Evolutionary conservation across 2,113 vertebrate genomes (phyloP), one percentile per base, ranked within the genome.

Genomic region (Euleptes europaea): DNA sequence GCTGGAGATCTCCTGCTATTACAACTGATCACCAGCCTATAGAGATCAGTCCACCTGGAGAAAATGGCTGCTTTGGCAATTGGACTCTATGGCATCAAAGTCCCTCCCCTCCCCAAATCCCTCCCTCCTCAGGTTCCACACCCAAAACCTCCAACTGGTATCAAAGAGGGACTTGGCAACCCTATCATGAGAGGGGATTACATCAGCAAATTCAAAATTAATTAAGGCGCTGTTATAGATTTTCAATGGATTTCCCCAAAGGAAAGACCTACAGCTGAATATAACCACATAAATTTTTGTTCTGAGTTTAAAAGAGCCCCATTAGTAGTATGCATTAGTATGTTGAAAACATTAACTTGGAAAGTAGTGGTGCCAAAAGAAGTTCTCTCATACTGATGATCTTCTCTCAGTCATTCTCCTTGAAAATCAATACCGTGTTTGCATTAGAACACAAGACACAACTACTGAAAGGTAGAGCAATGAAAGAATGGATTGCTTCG

Each of bases 201-300:
- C 38, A 11, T 72, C 83, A 40, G 51, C 31, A 83, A 83, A 83
- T 80, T 79, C 67, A 76, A 85, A 83, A 88, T 66, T 66, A 66
- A 77, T 57, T 33, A 5, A 57, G 15, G 21, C 75, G 49, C 51
- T 65, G 88, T 82, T 87, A 90, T 79, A 69, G 63, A 79, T 60
- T 83, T 80, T 76, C 76, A 44, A 33, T 40, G 17, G 51, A 77
- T 86, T 72, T 80, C 51, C 80, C 88, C 85, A 75, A 83, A 77
- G 76, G 80, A 90, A 88, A 44, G 66, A 44, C 72, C 77, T 33
- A 15, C 38, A 49, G 70, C 75, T 70, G 85, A 85, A 88, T 85
- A 63, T 71, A n/a, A 66, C 82, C n/a, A 76, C 70, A 38, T 49
- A 65, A 70, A 83, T 77, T 80, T 88, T 83, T n/a, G n/a, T n/a